Percentiles rank a stretch among this genome's conserved stretches.
These are phyloP conservation scores for Urosaurus nigricauda DNA, from an alignment of 2,797 vertebrate genomes.

Conservation along the genomic window DNA sequence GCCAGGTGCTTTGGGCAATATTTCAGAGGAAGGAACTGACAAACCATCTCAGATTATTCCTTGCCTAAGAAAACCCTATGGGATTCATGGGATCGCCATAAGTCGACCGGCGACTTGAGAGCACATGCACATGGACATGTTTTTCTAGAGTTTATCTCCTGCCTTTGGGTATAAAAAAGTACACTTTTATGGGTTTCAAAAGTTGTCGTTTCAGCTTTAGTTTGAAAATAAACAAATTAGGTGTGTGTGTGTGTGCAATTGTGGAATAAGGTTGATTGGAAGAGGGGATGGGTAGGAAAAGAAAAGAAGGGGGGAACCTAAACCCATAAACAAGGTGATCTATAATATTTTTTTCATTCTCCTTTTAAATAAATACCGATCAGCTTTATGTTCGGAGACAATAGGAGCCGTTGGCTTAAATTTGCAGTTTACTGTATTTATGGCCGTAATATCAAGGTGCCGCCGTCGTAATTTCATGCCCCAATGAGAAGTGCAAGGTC, in stretches of 20 bases:
- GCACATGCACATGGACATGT: too few relatives aligned
- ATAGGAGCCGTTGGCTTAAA: slow-evolving; percentile 99
- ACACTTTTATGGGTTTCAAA: neutral
- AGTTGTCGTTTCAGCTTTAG: slow-evolving; percentile 7
- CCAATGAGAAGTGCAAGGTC: slow-evolving; percentile 99
- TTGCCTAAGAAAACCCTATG: too few relatives aligned
- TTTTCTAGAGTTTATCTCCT: neutral
- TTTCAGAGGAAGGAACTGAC: too few relatives aligned
- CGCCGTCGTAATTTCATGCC: slow-evolving; percentile 99
- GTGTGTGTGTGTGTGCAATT: neutral
- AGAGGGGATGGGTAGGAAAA: slow-evolving; percentile 62
- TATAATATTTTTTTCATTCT: slow-evolving; percentile 98
- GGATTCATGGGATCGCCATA: too few relatives aligned
- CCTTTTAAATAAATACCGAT: slow-evolving; percentile 99
- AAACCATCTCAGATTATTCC: too few relatives aligned
- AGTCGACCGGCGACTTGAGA: too few relatives aligned
- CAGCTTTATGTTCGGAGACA: slow-evolving; percentile 99
- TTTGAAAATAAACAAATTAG: slow-evolving; percentile 31
- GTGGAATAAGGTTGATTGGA: slow-evolving; percentile 80
- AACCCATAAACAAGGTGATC: slow-evolving; percentile 98
- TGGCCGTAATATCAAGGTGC: slow-evolving; percentile 99
- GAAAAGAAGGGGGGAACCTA: slow-evolving; percentile 72
- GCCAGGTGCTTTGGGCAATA: too few relatives aligned
- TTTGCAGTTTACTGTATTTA: slow-evolving; percentile 99
- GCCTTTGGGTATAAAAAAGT: neutral